Evolutionary conservation across 2,797 vertebrate species (phyloP).

Genomic region (Aulostomus chinensis): DNA sequence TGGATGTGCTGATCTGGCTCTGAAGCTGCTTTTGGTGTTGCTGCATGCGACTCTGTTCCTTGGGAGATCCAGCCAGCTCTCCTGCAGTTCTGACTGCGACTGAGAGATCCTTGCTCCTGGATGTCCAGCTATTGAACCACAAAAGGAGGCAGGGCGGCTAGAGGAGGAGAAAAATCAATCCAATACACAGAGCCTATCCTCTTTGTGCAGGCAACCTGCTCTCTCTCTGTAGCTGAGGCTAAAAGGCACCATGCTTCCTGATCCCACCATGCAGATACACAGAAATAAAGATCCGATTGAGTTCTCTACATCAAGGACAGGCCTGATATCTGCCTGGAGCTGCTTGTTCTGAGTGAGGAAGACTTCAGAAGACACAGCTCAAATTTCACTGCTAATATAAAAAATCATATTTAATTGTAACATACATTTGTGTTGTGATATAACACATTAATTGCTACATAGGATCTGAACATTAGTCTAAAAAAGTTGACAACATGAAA

Average conservation of each 20-base stretch:
- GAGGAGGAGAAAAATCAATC: conserved; percentile 91
- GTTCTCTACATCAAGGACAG: conserved; percentile 24
- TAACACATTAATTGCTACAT: too few relatives aligned
- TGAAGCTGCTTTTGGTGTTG: conserved; percentile 70
- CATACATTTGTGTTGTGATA: too few relatives aligned
- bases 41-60: conserved; percentile 73
- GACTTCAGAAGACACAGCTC: too few relatives aligned
- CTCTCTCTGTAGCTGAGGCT: conserved; percentile 40
- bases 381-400: too few relatives aligned
- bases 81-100: conserved; percentile 83
- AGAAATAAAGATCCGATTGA: conserved; percentile 33
- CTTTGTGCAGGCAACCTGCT: conserved; percentile 63
- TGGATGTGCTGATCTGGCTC: conserved; percentile 64
- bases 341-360: too few relatives aligned
- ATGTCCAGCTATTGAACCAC: conserved; percentile 92
- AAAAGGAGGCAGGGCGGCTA: conserved; percentile 86
- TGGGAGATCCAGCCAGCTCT: conserved; percentile 83
- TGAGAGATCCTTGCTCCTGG: conserved; percentile 89
- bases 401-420: too few relatives aligned
- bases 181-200: conserved; percentile 82
- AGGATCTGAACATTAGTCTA: too few relatives aligned
- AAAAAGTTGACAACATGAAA: too few relatives aligned
- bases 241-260: conserved; percentile 33
- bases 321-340: conserved; percentile 26
- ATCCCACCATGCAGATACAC: conserved; percentile 17